A percentile compares a stretch with the other conserved stretches of the same genome.
Conservation (phyloP, 2,113 vertebrate species). For the Vimba vimba region DNA sequence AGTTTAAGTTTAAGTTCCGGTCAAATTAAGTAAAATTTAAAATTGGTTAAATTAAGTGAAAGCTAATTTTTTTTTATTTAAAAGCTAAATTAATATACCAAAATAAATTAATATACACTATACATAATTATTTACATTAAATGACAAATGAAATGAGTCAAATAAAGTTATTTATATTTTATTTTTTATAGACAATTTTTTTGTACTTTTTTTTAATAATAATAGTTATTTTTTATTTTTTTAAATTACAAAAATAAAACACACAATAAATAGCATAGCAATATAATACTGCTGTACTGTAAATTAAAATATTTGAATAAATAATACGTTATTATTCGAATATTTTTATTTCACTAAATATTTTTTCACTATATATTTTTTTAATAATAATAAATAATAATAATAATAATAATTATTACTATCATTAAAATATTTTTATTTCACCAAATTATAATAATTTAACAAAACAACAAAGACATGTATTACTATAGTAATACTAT, state of each 20-base stretch:
- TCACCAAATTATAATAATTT: not conserved
- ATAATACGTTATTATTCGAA: too few relatives aligned
- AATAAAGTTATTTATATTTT: not conserved
- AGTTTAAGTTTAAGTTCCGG: not conserved
- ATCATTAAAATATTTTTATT: not conserved
- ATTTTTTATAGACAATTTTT: too few relatives aligned
- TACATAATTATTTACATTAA: not conserved
- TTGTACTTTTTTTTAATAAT: too few relatives aligned
- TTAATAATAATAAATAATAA: too few relatives aligned
- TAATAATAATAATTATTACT: not conserved
- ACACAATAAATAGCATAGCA: too few relatives aligned
- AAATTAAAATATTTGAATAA: too few relatives aligned
- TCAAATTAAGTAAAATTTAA: not conserved
- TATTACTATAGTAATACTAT: not conserved
- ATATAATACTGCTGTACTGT: too few relatives aligned
- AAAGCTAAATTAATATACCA: not conserved
- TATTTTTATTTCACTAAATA: too few relatives aligned
- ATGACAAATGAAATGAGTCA: not conserved
- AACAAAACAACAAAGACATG: not conserved
- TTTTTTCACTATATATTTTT: too few relatives aligned
- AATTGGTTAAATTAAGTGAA: not conserved
- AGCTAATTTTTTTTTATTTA: not conserved
- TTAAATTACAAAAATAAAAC: too few relatives aligned
- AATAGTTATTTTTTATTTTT: too few relatives aligned
- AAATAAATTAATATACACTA: not conserved